Base-by-base conservation (phyloP, 2,888 invertebrate genomes). In the Lasioglossum pauxillum region DNA sequence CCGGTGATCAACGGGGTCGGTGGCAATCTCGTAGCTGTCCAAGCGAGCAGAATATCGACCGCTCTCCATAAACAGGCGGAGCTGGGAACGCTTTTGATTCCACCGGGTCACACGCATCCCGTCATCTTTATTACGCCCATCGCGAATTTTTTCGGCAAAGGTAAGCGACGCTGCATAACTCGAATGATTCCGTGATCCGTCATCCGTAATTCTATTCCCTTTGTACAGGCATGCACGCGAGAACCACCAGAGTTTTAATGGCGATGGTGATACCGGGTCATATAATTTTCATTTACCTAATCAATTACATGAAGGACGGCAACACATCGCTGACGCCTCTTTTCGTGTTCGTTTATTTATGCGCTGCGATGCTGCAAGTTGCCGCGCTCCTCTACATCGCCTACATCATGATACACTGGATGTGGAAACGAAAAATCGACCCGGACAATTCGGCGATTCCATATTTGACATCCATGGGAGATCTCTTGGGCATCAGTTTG, bases 1-100 rank as follows among this genome's bases (percentile, higher is more conserved):
- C 98, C 98, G n/a, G 97, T 98, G 27, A 97, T 98, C 89, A 98
- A 98, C 94, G 98, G 98, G 41, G 97, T 98, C 41, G 98, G 98
- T 35, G 98, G 98, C 5, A 98, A 98, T 94, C 95, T 98, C 90
- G 98, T 97, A 0, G 98, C 98, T 23, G 97, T 98, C 23, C 96
- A 98, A 95, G 97, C 98, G 7, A 97, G 97, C 93, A 96, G 98
- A 92, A 96, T 98, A 91, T 97, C 98, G 2, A 98, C 98, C 16
- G 96, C 97, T 27, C 96, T 97, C 75, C 98, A 98, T 93, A 96
- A 96, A 92, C 96, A 96, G 93, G 96, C 96, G 7, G 96, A 96
- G 86, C 95, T 97, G n/a, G 97, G 97, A 14, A 96, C 96, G 64
- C 95, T 97, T 74, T 96, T 97, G 38, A 95, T 96, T 67, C 96